A percentile compares a stretch with the other conserved stretches of the same genome.
Evolutionary conservation across 1,140 invertebrate genomes (phyloP).

Genomic region (Caenorhabditis inopinata): DNA sequence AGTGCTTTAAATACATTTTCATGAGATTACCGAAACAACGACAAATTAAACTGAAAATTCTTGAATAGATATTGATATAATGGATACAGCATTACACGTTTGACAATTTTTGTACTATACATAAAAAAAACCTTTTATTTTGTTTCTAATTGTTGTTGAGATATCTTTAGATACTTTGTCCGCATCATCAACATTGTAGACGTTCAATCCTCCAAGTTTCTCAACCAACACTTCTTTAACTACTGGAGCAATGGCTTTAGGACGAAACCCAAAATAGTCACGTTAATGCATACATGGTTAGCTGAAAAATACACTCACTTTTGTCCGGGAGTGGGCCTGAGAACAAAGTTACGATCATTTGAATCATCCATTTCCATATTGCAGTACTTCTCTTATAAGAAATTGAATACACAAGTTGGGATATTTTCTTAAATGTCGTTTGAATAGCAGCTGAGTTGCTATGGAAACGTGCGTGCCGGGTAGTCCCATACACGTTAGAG

Average conservation of each 20-base stretch:
- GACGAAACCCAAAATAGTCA: not conserved
- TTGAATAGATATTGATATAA: too few relatives aligned
- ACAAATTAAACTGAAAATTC: too few relatives aligned
- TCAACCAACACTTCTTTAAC: not conserved
- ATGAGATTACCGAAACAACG: too few relatives aligned
- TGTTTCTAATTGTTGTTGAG: not conserved
- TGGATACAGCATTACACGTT: too few relatives aligned
- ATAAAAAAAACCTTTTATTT: not conserved
- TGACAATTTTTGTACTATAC: not conserved
- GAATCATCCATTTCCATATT: not conserved
- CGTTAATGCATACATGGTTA: not conserved
- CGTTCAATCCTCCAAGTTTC: not conserved
- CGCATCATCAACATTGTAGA: conserved; percentile 81
- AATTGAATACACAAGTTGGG: too few relatives aligned
- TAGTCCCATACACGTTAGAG: too few relatives aligned
- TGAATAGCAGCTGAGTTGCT: too few relatives aligned
- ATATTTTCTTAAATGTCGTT: too few relatives aligned
- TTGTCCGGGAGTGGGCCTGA: not conserved
- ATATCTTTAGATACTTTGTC: conserved; percentile 75
- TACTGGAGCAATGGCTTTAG: not conserved
- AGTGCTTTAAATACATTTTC: not conserved
- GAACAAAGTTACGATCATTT: not conserved
- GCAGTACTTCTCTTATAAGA: too few relatives aligned
- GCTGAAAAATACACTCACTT: not conserved
- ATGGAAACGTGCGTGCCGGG: too few relatives aligned